Evolutionary conservation across 2,797 vertebrate species (phyloP), one percentile per base, ranked within the genome.

Genomic region (Labroides dimidiatus): DNA sequence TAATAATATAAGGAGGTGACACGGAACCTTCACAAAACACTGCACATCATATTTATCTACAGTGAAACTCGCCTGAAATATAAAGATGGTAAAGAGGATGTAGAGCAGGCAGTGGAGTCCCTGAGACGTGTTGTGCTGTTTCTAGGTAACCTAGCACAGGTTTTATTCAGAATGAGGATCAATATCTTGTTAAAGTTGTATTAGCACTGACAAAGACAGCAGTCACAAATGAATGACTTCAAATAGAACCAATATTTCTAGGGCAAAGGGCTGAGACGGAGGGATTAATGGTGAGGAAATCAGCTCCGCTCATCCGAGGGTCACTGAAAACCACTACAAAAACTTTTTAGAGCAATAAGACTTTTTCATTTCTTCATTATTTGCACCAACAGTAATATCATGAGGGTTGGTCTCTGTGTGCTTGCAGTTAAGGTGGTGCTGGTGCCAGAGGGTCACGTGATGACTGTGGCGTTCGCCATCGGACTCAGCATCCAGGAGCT

Each of bases 401-500:
- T 8, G 30, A 33, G 30, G 30, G 7, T 33, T 33, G 37, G 13
- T 68, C 0, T 74, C 0, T 53, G 9, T 68, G 8, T 51, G 60
- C 2, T 56, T 78, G 7, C 75, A 97, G 96, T 97, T 64, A 96
- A 95, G 88, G 72, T 96, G 69, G 83, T 95, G 82, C 89, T 97
- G 76, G 78, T 93, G 75, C 96, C 96, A 4, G 92, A 91, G 52
- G 93, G 92, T 57, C 93, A 96, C 27, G 92, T 95, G 85, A 92
- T 96, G 86, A 94, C 92, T 1, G 84, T 93, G 75, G 86, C 93
- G 57, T 95, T 96, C 74, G 92, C 91, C 60, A 93, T 95, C 53
- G 88, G 93, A 2, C 82, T 80, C 39, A 86, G 91, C 51, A 80
- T 94, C 50, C 85, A 80, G 77, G 77, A 94, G 37, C 88, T 97